A percentile compares a stretch with the other conserved stretches of the same genome.
Conservation (phyloP, 2,888 invertebrate genomes). For the Amphipoea oculea region DNA sequence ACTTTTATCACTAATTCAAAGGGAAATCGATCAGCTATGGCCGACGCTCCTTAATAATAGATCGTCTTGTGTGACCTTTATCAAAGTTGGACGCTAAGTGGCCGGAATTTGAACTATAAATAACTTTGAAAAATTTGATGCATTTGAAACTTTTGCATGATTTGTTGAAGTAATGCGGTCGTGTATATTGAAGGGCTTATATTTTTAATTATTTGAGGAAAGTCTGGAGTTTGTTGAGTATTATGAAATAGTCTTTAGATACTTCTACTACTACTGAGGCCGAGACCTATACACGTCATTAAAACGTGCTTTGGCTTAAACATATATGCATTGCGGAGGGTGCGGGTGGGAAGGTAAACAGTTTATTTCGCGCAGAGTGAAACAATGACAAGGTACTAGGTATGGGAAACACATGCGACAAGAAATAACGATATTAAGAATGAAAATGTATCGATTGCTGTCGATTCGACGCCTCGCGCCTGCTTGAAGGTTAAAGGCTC, state of each 20-base stretch:
- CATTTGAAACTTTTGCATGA: slow-evolving; percentile 28
- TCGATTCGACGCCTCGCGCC: too few relatives aligned
- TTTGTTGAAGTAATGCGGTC: slow-evolving; percentile 3
- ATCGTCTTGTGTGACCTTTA: slow-evolving; percentile 80
- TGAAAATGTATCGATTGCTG: too few relatives aligned
- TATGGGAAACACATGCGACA: too few relatives aligned
- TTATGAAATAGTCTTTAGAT: neutral
- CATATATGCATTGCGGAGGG: neutral
- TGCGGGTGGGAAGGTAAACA: too few relatives aligned
- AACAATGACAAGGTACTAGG: too few relatives aligned
- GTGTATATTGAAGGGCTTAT: neutral
- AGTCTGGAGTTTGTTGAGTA: too few relatives aligned
- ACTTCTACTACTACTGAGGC: too few relatives aligned
- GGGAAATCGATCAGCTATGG: slow-evolving; percentile 70
- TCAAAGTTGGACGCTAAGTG: slow-evolving; percentile 79
- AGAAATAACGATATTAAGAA: too few relatives aligned
- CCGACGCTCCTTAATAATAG: slow-evolving; percentile 75
- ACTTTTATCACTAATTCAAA: slow-evolving; percentile 77
- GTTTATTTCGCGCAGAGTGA: too few relatives aligned
- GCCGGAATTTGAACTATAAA: slow-evolving; percentile 42
- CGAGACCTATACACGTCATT: too few relatives aligned
- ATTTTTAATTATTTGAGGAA: neutral
- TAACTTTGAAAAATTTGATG: slow-evolving; percentile 32
- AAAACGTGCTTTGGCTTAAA: neutral
- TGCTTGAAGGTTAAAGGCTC: too few relatives aligned